Conservation (phyloP, 2,113 vertebrate species). For the Chauna torquata region DNA sequence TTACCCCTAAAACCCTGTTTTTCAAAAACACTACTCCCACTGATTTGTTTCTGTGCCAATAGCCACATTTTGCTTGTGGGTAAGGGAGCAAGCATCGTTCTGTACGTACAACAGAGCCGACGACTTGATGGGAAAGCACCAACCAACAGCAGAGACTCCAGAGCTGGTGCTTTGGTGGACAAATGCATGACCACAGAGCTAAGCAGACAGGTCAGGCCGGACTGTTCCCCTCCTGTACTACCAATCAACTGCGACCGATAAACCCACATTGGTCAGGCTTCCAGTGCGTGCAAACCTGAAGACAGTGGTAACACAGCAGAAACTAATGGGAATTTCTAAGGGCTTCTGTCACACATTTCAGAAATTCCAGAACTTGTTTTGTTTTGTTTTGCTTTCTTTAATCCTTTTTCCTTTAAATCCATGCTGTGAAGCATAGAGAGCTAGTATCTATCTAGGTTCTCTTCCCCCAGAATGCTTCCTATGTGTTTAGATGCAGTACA, state of each 20-base stretch:
- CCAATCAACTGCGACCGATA: fast-evolving
- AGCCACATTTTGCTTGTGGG: fast-evolving
- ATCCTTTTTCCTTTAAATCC: background rate
- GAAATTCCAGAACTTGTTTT: background rate
- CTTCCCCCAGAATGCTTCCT: background rate
- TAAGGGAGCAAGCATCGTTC: background rate
- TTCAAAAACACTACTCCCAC: background rate
- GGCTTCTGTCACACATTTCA: background rate
- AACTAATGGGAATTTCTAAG: background rate
- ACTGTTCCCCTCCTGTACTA: background rate
- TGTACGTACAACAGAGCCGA: fast-evolving
- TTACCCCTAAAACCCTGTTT: fast-evolving
- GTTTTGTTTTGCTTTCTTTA: background rate
- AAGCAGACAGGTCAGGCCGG: background rate
- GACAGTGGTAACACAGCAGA: background rate
- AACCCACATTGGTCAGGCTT: fast-evolving
- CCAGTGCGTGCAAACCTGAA: background rate
- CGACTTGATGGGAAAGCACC: background rate
- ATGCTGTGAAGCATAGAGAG: background rate
- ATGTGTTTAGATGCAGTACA: background rate
- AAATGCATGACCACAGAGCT: fast-evolving
- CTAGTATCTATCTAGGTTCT: background rate
- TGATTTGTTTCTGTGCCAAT: background rate
- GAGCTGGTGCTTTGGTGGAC: background rate
- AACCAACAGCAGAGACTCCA: background rate